Evolutionary conservation across 2,797 vertebrate genomes (phyloP), one percentile per base, ranked within the genome.

Genomic region (Odontamblyopus lacepedii): DNA sequence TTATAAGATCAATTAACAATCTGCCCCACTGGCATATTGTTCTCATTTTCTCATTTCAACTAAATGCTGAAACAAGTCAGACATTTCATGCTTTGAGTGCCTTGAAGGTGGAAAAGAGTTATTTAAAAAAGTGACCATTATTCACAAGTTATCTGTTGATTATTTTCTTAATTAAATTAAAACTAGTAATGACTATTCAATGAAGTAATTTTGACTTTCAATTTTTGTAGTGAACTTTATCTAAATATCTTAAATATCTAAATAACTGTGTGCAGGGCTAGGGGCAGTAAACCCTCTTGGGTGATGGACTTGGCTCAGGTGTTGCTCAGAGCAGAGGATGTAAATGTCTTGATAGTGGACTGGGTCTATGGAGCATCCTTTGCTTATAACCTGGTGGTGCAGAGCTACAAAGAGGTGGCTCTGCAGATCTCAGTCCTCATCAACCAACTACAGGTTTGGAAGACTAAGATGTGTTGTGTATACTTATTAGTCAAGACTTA

Each of bases 221-320:
- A 13, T 55, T 18, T 60, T 60, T 60, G 27, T 13, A 18, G 15
- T 15, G 27, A 2, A 13, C 12, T 62, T 35, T 4, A 19, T 18
- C 27, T 62, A 27, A 59, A 29, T 38, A 38, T 38, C 1, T 6
- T 19, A 0, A 59, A 29, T 38, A 38, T 38, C 1, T 6, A 12
- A 0, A 27, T 30, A 1, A 4, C 15, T 66, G 7, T 6, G 48
- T 67, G 2, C 77, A 99, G 97, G 79, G 94, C 89, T 8, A 55
- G 95, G 67, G 97, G 97, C 53, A 97, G 91, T 63, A 98, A 95
- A 78, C 97, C 98, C 0, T 95, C 95, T 66, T 99, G 97, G 97
- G 92, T 95, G 69, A 91, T 89, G 66, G 87, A 80, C 19, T 89
- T 99, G 79, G 91, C 95, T 9, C 64, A 59, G 61, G 88, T 93